These are phyloP conservation scores for Hyperoplus lanceolatus DNA, from an alignment of 2,797 vertebrate genomes.

Conservation along the genomic window DNA sequence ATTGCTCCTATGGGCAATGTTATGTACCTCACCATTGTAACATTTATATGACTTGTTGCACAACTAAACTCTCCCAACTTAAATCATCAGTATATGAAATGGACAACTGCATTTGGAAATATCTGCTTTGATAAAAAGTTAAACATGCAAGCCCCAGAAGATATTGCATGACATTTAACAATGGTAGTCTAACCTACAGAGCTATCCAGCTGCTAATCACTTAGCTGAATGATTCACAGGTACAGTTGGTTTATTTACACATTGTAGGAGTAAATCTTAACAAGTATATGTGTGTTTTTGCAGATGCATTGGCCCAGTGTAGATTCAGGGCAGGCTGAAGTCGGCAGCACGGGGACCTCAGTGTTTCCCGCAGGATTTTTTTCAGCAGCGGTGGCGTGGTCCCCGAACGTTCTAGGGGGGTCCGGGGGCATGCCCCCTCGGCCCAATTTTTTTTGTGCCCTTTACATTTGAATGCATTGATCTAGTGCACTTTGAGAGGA, in stretches of 20 bases:
- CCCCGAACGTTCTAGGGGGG: no score
- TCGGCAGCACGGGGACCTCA: constrained; percentile 38
- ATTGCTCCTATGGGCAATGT: not conserved
- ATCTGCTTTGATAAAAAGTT: not conserved
- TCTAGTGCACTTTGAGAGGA: no score
- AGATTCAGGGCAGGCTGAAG: constrained; percentile 3
- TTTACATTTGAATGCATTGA: no score
- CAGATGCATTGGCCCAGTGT: not conserved
- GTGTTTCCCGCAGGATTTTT: no score
- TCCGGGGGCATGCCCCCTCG: no score
- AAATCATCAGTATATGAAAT: not conserved
- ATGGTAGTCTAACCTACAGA: no score
- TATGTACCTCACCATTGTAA: not conserved
- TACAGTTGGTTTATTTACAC: not conserved
- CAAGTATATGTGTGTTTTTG: not conserved
- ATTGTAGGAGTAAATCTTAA: constrained; percentile 2
- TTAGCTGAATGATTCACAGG: no score
- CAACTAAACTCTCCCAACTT: not conserved
- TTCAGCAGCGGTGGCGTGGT: no score
- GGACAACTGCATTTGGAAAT: not conserved
- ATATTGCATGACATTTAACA: not conserved
- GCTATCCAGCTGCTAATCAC: no score
- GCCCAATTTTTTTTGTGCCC: no score
- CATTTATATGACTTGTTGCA: not conserved
- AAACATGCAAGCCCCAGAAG: not conserved